phyloP scores from a whole-genome alignment of 2,797 vertebrate species.

The Florisuga fusca region DNA sequence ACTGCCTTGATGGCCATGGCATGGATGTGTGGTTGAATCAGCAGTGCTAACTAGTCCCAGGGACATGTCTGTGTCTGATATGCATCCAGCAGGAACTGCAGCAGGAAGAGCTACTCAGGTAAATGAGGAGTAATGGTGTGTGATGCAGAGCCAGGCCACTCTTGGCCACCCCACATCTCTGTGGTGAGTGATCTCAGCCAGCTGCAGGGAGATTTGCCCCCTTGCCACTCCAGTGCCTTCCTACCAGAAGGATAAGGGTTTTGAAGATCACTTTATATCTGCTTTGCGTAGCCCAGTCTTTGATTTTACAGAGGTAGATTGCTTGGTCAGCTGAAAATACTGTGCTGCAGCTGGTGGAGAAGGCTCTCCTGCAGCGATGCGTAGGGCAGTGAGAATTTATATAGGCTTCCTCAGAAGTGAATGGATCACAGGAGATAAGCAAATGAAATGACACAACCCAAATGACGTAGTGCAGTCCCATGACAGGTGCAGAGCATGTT shows the following conservation, averaged over 20 bases:
- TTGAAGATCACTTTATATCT: not conserved
- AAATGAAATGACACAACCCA: not conserved
- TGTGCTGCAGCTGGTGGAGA: not conserved
- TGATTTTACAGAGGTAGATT: not conserved
- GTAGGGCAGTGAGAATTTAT: not conserved
- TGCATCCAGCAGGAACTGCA: not conserved
- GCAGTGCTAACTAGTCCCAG: not conserved
- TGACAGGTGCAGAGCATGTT: not conserved
- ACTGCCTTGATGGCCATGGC: not conserved
- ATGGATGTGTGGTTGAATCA: fast-evolving
- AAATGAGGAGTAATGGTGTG: not conserved
- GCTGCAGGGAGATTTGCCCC: not conserved
- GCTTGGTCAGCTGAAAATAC: not conserved
- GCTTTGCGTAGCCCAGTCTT: not conserved
- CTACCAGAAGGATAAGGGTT: not conserved
- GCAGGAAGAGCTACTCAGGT: not conserved
- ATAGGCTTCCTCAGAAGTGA: not conserved
- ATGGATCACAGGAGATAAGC: constrained; percentile 13
- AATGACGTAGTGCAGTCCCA: not conserved
- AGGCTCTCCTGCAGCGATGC: not conserved
- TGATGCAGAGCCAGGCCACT: not conserved
- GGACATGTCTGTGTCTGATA: not conserved
- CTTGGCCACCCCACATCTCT: fast-evolving
- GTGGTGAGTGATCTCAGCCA: not conserved
- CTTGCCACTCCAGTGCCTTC: not conserved